Evolutionary conservation across 2,797 vertebrate species (phyloP).

Genomic region (Leptodactylus fallax): DNA sequence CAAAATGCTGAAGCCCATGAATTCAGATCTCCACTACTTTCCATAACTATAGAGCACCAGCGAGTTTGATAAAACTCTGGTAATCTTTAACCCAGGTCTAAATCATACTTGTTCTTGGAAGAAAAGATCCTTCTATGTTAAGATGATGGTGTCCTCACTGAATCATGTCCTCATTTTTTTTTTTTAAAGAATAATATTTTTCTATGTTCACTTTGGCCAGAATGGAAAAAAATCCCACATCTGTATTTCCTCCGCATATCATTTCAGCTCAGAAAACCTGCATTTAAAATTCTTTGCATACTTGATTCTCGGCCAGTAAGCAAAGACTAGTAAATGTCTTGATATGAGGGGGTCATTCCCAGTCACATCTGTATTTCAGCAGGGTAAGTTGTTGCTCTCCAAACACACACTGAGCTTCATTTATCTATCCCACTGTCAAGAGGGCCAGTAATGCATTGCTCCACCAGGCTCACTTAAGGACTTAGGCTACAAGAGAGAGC

Average conservation of each 20-base stretch:
- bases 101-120: not conserved
- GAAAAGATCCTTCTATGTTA: not conserved
- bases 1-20: not conserved
- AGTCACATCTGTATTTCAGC: conserved; percentile 60
- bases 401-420: conserved; percentile 56
- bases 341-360: conserved; percentile 53
- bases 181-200: conserved; percentile 26
- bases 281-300: conserved; percentile 63
- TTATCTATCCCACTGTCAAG: conserved; percentile 56
- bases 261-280: conserved; percentile 67
- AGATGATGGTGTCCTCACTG: not conserved
- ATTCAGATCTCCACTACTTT: not conserved
- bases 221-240: conserved; percentile 54
- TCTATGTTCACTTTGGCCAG: not conserved
- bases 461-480: conserved; percentile 42
- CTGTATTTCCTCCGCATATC: conserved; percentile 53
- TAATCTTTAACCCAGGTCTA: not conserved
- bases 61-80: not conserved
- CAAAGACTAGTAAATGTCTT: conserved; percentile 53
- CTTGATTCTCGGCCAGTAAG: conserved; percentile 63
- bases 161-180: not conserved
- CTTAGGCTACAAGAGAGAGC: not conserved
- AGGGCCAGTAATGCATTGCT: conserved; percentile 32
- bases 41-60: not conserved
- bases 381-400: conserved; percentile 38